These are phyloP conservation scores for Tuberolachnus salignus DNA, from an alignment of 2,888 invertebrate genomes.

Conservation along the genomic window DNA sequence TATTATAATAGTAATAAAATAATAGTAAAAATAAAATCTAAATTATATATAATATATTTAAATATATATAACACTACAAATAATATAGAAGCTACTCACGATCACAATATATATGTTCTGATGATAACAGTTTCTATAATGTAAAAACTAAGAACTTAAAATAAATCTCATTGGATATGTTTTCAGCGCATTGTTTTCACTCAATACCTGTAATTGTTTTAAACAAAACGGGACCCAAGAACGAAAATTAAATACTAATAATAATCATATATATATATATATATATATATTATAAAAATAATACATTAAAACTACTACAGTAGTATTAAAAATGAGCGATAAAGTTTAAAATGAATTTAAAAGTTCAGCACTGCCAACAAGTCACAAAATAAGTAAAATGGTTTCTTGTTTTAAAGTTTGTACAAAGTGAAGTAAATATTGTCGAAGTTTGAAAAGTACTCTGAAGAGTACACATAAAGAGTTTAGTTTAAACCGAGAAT, in stretches of 20 bases:
- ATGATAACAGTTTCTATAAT: background rate
- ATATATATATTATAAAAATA: background rate
- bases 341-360: constrained; percentile 39
- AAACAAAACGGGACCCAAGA: constrained; percentile 2
- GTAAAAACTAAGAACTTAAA: constrained; percentile 14
- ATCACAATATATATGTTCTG: constrained; percentile 28
- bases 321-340: constrained; percentile 47
- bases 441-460: constrained; percentile 37
- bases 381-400: constrained; percentile 33
- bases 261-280: constrained; percentile 15
- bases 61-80: constrained; percentile 32
- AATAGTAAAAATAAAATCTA: constrained; percentile 46
- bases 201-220: constrained; percentile 29
- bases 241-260: constrained; percentile 38
- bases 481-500: background rate
- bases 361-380: constrained; percentile 48
- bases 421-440: constrained; percentile 44
- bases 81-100: constrained; percentile 49
- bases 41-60: constrained; percentile 20
- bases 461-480: constrained; percentile 19
- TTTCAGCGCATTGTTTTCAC: constrained; percentile 29
- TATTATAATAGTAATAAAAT: constrained; percentile 29
- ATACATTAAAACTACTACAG: constrained; percentile 28
- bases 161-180: constrained; percentile 48
- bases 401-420: constrained; percentile 9